phyloP scores from a whole-genome alignment of 2,113 vertebrate species.

The Hymenochirus boettgeri region DNA sequence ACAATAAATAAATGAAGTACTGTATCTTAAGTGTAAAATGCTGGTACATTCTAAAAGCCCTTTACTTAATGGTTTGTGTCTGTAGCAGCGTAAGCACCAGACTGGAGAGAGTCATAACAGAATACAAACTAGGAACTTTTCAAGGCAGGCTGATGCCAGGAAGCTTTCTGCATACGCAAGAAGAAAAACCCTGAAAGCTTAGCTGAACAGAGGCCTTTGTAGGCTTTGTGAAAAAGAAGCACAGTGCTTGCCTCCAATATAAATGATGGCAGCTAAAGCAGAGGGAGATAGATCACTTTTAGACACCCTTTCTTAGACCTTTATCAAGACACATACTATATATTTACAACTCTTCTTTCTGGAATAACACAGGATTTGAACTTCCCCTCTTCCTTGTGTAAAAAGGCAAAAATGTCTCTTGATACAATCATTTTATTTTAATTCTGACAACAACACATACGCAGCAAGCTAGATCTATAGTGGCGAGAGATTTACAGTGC shows the following conservation, averaged over 20 bases:
- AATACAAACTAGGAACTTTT: constrained; percentile 36
- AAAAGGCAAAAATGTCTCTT: no score
- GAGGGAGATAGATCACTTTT: constrained; percentile 17
- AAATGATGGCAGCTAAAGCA: constrained; percentile 28
- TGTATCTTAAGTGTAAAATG: constrained; percentile 29
- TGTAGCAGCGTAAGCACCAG: constrained; percentile 41
- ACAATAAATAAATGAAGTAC: constrained; percentile 38
- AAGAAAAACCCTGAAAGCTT: constrained; percentile 30
- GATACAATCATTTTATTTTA: no score
- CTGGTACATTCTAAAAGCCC: constrained; percentile 35
- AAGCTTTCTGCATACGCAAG: constrained; percentile 31
- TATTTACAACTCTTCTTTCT: no score
- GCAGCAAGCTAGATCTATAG: no score
- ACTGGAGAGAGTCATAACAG: constrained; percentile 39
- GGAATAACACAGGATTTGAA: no score
- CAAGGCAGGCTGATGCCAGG: constrained; percentile 39
- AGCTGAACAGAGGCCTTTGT: constrained; percentile 39
- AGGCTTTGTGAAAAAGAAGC: constrained; percentile 26
- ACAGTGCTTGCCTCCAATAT: constrained; percentile 34
- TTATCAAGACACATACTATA: constrained; percentile 14
- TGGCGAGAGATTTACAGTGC: no score
- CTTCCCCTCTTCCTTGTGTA: no score
- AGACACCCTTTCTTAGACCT: no score
- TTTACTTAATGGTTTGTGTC: constrained; percentile 40
- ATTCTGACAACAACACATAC: no score